Conservation (phyloP, 2,888 invertebrate species). For the Lottia gigantea region DNA sequence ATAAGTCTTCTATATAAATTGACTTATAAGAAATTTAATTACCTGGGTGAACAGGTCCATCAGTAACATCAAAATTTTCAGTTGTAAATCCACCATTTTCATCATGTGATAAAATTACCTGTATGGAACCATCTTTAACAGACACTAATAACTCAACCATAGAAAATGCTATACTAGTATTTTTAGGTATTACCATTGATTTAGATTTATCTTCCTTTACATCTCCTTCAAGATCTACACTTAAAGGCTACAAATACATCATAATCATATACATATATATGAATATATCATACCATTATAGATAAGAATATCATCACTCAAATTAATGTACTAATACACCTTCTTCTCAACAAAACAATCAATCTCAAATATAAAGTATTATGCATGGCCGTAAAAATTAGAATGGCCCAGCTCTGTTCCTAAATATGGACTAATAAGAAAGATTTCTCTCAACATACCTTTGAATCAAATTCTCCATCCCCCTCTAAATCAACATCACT, state of each 20-base stretch:
- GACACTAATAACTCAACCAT: slow-evolving; percentile 41
- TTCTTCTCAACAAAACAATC: too few relatives aligned
- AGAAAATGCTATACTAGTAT: slow-evolving; percentile 40
- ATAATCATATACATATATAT: not conserved
- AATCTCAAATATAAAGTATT: too few relatives aligned
- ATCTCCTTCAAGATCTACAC: slow-evolving; percentile 4
- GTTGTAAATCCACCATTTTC: slow-evolving; percentile 23
- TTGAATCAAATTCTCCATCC: slow-evolving; percentile 17
- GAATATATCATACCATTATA: too few relatives aligned
- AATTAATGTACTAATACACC: too few relatives aligned
- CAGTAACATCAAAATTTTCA: slow-evolving; percentile 10
- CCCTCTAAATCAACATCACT: slow-evolving; percentile 24
- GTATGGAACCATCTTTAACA: slow-evolving; percentile 30
- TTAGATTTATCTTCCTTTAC: slow-evolving; percentile 17
- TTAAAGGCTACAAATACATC: not conserved
- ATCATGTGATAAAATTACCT: slow-evolving; percentile 32
- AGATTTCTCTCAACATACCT: not conserved
- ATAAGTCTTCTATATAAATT: too few relatives aligned
- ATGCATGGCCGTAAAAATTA: too few relatives aligned
- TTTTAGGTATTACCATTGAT: slow-evolving; percentile 24
- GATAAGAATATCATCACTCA: too few relatives aligned
- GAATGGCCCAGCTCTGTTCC: too few relatives aligned
- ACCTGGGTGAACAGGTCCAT: not conserved
- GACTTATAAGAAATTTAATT: too few relatives aligned
- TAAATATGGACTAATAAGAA: too few relatives aligned